Percentiles rank a stretch among this genome's conserved stretches.
Conservation (phyloP, 2,113 vertebrate genomes). For the Eulemur rufifrons region DNA sequence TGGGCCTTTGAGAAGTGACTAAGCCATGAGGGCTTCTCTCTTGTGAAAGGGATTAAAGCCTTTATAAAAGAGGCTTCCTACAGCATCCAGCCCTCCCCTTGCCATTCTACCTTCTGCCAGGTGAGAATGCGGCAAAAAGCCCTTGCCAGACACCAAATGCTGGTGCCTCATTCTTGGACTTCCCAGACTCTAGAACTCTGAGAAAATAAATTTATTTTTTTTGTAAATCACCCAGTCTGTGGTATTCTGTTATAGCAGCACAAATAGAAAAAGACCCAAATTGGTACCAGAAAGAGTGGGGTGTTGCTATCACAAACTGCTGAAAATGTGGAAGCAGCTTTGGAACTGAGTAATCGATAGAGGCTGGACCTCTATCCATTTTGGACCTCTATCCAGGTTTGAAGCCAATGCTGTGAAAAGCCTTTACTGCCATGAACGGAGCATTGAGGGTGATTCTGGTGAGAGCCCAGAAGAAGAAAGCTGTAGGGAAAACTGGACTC, state of each 20-base stretch:
- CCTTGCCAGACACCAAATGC: not conserved
- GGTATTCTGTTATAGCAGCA: not conserved
- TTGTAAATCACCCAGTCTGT: not conserved
- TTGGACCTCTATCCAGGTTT: not conserved
- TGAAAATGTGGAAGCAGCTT: not conserved
- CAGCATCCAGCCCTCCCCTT: not conserved
- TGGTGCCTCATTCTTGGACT: not conserved
- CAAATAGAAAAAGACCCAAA: not conserved
- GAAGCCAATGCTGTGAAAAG: not conserved
- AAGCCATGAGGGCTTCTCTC: not conserved
- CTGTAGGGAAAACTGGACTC: not conserved
- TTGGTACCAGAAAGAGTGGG: not conserved
- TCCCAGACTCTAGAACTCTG: not conserved
- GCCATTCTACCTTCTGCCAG: not conserved
- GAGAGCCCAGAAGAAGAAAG: not conserved
- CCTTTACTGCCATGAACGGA: not conserved
- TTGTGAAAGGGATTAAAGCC: not conserved
- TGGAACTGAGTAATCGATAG: not conserved
- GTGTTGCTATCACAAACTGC: not conserved
- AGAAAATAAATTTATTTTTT: not conserved
- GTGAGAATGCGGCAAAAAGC: not conserved
- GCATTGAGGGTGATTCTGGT: not conserved
- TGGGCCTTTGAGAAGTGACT: not conserved
- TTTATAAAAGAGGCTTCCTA: not conserved
- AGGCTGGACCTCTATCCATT: not conserved